Base-by-base conservation (phyloP, 2,888 invertebrate genomes). In the Tubulanus polymorphus region DNA sequence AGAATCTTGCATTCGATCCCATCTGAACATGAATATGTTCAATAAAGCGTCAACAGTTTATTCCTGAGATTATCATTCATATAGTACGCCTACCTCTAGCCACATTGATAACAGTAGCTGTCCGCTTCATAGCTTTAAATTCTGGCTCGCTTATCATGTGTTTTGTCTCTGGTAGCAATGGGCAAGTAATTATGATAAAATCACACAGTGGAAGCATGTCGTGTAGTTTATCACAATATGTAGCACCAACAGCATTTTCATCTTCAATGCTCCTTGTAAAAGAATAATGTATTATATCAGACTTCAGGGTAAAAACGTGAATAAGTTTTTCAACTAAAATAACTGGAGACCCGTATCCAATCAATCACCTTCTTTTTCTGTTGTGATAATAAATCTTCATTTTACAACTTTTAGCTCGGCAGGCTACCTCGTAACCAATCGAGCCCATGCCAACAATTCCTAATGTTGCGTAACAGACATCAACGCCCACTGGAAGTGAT, bases 401-500 rank as follows among this genome's bases (percentile, higher is more conserved):
- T 12, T 55, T 45, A 46, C 59, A 60, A 1, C 49, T 60, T 20
- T 37, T 51, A 2, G 59, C 59, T 23, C 61, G 35, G n/a, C 54
- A 18, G 12, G 61, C 61, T 3, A 57, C 45, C 25, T 60, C 57
- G n/a, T 28, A 12, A 1, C 61, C 61, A 29, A 61, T 61, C 28
- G 32, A 25, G 30, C 61, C 61, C 59, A 61, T 60, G 2, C 61
- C 61, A 20, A 61, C 48, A 29, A 61, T 61, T 2, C 61, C 61
- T 12, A 61, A 30, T 3, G 54, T 60, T 12, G 54, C 47, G 26
- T 32, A 46, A 1, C 57, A 30, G 3, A 60, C 54, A 6, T 55
- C 49, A 12, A 23, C 30, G 12, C 57, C 57, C 1, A 52, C 5
- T 8, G 6, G 5, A 20, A 26, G 23, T n/a, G n/a, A n/a, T 26